Base-by-base conservation (phyloP, 2,797 vertebrate species). In the Capromys pilorides region DNA sequence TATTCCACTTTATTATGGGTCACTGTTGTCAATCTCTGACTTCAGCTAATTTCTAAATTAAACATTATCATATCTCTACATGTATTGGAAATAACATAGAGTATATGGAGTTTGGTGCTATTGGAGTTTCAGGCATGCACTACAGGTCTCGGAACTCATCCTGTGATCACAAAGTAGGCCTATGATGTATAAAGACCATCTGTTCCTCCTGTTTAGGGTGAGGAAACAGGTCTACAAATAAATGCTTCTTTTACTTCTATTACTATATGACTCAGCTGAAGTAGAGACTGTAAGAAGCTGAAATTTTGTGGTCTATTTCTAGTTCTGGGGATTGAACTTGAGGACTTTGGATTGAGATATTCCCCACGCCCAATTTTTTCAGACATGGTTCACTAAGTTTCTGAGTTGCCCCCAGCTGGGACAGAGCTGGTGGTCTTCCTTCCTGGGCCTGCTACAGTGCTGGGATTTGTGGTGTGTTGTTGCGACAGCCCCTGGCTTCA, bases 221-320 rank as follows among this genome's bases (percentile, higher is more conserved):
- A 93, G 36, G 54, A 93, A 36, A 21, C 8, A 71, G 18, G 62
- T 77, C 28, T 49, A 88, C 51, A 87, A 84, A 86, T 82, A 77
- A 51, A 90, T 57, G 45, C 71, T 86, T 59, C 67, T 64, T 93
- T 91, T 93, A n/a, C 6, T 87, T 89, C 80, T 78, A 59, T 19
- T 36, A 81, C 21, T 80, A 13, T 64, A 54, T 66, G 54, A 73
- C 41, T 92, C 31, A 41, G 73, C 41, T 31, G 10, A 90, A 83
- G 26, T 64, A 61, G 18, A 54, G 83, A 87, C 12, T 66, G 49
- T 26, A 81, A 69, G 89, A 90, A 75, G 66, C 41, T 88, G 28
- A 33, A 78, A 28, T 45, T 75, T 45, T 51, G 31, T 16, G 11
- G 45, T 78, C 31, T 49, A 12, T 18, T 45, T 51, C 16, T 19